phyloP scores from a whole-genome alignment of 2,797 vertebrate genomes.

The Pseudochaenichthys georgianus region DNA sequence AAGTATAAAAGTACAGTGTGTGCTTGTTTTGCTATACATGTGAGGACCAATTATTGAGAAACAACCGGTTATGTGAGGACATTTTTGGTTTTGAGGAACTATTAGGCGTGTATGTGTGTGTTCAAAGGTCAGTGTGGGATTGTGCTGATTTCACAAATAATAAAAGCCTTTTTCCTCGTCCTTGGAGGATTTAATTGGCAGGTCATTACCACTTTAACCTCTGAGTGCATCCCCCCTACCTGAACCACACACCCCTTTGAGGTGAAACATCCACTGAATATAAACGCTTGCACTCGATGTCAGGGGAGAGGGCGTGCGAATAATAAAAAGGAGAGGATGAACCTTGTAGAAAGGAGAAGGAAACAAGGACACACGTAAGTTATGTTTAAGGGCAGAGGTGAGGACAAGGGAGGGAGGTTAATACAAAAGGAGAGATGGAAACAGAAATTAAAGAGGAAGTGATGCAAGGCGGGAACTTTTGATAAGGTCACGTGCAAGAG shows the following conservation, averaged over 20 bases:
- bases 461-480: conserved; percentile 36
- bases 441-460: conserved; percentile 63
- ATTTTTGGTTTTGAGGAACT: no score
- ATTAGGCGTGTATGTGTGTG: not conserved
- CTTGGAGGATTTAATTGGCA: conserved; percentile 26
- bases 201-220: conserved; percentile 15
- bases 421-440: conserved; percentile 26
- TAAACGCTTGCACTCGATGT: conserved; percentile 7
- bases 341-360: conserved; percentile 3
- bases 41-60: no score
- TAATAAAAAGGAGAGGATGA: conserved; percentile 52
- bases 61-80: no score
- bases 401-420: not conserved
- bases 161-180: not conserved
- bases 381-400: conserved; percentile 15
- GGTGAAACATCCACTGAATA: conserved; percentile 26
- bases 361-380: conserved; percentile 19
- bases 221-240: not conserved
- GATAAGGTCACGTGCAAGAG: conserved; percentile 41
- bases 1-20: not conserved
- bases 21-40: no score
- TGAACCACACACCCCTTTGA: conserved; percentile 9
- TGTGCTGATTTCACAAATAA: conserved; percentile 31
- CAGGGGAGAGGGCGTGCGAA: conserved; percentile 10
- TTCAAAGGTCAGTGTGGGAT: conserved; percentile 8